Evolutionary conservation across 2,797 vertebrate genomes (phyloP), one percentile per base, ranked within the genome.

Genomic region (Phrynocephalus guinanensis): DNA sequence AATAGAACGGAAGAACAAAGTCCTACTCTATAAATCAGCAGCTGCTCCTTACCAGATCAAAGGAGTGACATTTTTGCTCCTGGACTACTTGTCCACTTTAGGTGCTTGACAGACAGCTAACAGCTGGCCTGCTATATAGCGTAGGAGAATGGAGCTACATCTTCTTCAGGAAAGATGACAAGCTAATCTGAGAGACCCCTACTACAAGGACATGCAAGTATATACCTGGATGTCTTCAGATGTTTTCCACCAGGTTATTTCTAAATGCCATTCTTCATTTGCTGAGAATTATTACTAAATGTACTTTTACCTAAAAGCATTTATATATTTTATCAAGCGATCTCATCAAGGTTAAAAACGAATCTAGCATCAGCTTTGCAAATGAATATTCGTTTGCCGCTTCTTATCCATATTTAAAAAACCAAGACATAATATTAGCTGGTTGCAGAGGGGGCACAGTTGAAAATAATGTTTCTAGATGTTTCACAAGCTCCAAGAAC

Each of bases 21-120:
- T 98, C 98, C 97, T 97, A 96, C 97, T 98, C 97, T 98, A 98
- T 98, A 98, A 98, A 98, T 98, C 98, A 98, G 97, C 98, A 98
- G 98, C 98, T 98, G 98, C 98, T 98, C 97, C 97, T 98, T 95
- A 96, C 97, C 95, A 97, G 98, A 99, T 99, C 98, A 99, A 99
- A 99, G 98, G 96, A 95, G 96, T 97, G 98, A 98, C 98, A 98
- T 99, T 98, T 98, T 97, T 97, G 97, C 98, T 99, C 97, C 98
- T 98, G 98, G 97, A 97, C 97, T 97, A 96, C 97, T 97, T 96
- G 97, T 97, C 97, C 98, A 98, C 98, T 98, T 97, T 97, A 98
- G 98, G 98, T 98, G 98, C 98, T 98, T 99, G 98, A 99, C 97
- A 98, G 98, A 98, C 98, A 98, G 98, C 98, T 98, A 98, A 98